phyloP scores from a whole-genome alignment of 2,888 invertebrate genomes.

The Eupithecia subfuscata region DNA sequence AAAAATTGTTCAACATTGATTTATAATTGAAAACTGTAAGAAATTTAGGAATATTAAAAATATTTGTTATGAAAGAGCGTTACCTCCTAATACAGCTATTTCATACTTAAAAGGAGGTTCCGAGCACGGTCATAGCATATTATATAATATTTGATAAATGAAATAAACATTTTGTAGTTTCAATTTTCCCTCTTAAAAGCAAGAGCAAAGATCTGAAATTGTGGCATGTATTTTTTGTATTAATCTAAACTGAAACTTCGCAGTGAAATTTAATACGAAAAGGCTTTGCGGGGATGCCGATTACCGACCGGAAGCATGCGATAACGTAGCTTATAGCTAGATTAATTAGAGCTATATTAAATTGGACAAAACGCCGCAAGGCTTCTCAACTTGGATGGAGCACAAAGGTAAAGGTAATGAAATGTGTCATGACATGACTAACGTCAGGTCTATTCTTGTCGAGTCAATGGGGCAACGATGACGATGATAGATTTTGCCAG shows the following conservation, averaged over 20 bases:
- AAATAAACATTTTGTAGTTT: too few relatives aligned
- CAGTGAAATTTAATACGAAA: conserved; percentile 13
- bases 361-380: conserved; percentile 12
- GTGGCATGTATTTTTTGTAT: conserved; percentile 37
- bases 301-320: conserved; percentile 35
- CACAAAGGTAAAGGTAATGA: neutral
- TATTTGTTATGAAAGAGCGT: too few relatives aligned
- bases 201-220: conserved; percentile 3
- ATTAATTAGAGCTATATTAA: conserved; percentile 33
- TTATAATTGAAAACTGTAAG: too few relatives aligned
- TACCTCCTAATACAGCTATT: too few relatives aligned
- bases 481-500: neutral
- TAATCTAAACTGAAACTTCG: conserved; percentile 35
- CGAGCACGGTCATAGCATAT: too few relatives aligned
- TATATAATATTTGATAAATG: too few relatives aligned
- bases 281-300: conserved; percentile 37
- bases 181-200: neutral
- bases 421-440: neutral
- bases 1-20: too few relatives aligned
- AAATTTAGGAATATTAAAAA: too few relatives aligned
- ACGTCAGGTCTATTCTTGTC: neutral
- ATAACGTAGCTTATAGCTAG: conserved; percentile 34
- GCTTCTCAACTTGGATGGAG: neutral
- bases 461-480: neutral
- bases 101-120: too few relatives aligned